phyloP scores from a whole-genome alignment of 1,140 invertebrate species.

The Maconellicoccus hirsutus region DNA sequence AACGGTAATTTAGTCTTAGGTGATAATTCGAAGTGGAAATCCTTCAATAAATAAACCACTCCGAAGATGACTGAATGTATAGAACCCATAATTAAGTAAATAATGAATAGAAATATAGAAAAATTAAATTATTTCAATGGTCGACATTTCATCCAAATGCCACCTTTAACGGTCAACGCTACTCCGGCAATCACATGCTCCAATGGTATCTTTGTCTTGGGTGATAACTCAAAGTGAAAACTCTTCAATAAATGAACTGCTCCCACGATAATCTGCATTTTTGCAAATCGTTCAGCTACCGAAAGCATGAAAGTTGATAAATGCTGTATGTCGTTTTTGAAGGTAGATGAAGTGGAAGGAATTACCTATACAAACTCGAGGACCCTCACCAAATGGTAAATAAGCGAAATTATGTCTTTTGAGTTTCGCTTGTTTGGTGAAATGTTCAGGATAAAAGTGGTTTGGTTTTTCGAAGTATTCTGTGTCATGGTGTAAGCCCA shows the following conservation, averaged over 20 bases:
- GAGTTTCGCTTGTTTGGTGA: slow-evolving; percentile 33
- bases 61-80: not conserved
- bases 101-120: too few species aligned
- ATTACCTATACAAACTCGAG: slow-evolving; percentile 38
- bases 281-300: not conserved
- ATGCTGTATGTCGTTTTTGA: too few species aligned
- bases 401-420: slow-evolving; percentile 35
- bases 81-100: too few species aligned
- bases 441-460: slow-evolving; percentile 44
- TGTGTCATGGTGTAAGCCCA: slow-evolving; percentile 46
- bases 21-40: not conserved
- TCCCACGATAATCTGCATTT: not conserved
- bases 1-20: not conserved
- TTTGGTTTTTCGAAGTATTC: slow-evolving; percentile 43
- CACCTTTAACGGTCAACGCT: not conserved
- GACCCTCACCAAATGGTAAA: slow-evolving; percentile 41
- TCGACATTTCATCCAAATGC: too few species aligned
- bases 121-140: too few species aligned
- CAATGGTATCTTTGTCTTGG: not conserved
- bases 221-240: not conserved
- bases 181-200: not conserved
- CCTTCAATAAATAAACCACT: not conserved
- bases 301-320: not conserved
- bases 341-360: too few species aligned
- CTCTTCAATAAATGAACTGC: not conserved